These are phyloP conservation scores for Coenobita brevimanus DNA, from an alignment of 1,140 invertebrate species.

Conservation along the genomic window DNA sequence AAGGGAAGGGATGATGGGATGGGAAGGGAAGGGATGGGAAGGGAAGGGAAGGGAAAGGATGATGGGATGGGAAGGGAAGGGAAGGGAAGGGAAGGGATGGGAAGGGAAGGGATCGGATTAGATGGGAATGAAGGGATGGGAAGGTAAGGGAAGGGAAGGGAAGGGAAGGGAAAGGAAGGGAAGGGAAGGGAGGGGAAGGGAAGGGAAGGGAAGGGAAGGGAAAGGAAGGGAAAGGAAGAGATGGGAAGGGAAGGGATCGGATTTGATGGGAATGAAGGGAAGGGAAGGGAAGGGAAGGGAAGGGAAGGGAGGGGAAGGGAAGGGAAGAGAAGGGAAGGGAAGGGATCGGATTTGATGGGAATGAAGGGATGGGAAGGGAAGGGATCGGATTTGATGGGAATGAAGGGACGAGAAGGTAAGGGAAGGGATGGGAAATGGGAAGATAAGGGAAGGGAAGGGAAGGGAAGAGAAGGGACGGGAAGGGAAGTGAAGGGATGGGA, in stretches of 20 bases:
- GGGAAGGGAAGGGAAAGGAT: neutral
- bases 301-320: neutral
- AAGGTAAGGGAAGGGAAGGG: neutral
- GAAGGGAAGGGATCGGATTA: neutral
- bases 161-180: neutral
- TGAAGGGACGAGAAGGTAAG: too few species aligned
- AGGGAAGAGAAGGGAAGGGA: neutral
- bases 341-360: too few species aligned
- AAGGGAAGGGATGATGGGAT: too few species aligned
- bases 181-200: neutral
- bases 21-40: neutral
- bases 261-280: too few species aligned
- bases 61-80: too few species aligned
- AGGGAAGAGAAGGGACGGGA: too few species aligned
- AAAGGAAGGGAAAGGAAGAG: neutral
- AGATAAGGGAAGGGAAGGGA: too few species aligned
- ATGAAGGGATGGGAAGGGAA: too few species aligned
- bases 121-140: neutral
- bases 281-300: neutral
- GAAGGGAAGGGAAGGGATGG: neutral
- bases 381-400: too few species aligned
- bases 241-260: neutral
- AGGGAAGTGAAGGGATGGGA: neutral
- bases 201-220: neutral
- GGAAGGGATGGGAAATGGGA: too few species aligned